These are phyloP conservation scores for Halocynthia roretzi DNA, from an alignment of 23 tunicate species.

Conservation along the genomic window DNA sequence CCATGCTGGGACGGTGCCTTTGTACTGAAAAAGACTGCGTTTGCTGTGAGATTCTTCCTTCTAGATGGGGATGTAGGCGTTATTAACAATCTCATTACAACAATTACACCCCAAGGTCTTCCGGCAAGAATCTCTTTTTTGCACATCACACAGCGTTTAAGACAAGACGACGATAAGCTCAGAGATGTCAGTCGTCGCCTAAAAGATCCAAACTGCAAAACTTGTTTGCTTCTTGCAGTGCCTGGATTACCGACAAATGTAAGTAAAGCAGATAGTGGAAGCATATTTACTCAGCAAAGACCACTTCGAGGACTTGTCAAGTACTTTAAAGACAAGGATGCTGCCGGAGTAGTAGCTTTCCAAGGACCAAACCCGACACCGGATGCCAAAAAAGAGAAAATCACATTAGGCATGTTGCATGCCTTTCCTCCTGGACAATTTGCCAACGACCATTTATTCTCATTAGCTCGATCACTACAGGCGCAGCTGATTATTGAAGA, in stretches of 20 bases:
- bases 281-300: conserved; percentile 66
- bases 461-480: conserved; percentile 73
- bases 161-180: conserved; percentile 56
- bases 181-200: conserved; percentile 49
- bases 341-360: conserved; percentile 73
- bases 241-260: conserved; percentile 77
- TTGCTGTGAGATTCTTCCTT: conserved; percentile 78
- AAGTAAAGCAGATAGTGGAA: conserved; percentile 50
- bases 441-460: conserved; percentile 59
- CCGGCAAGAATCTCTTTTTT: conserved; percentile 39
- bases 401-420: conserved; percentile 70
- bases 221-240: conserved; percentile 76
- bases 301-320: conserved; percentile 87
- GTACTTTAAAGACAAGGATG: conserved; percentile 84
- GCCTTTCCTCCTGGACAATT: conserved; percentile 86
- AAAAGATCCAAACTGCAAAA: conserved; percentile 38
- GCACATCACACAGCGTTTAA: conserved; percentile 53
- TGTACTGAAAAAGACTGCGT: conserved; percentile 79
- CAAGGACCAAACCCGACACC: conserved; percentile 17
- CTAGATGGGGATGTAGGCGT: conserved; percentile 88
- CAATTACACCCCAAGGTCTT: conserved; percentile 12
- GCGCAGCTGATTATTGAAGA: conserved; percentile 77
- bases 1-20: conserved; percentile 98
- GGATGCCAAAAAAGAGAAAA: conserved; percentile 34
- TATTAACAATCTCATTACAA: conserved; percentile 37